Base-by-base conservation (phyloP, 35 echinoderm and acorn worm genomes). In the Hemicentrotus pulcherrimus region DNA sequence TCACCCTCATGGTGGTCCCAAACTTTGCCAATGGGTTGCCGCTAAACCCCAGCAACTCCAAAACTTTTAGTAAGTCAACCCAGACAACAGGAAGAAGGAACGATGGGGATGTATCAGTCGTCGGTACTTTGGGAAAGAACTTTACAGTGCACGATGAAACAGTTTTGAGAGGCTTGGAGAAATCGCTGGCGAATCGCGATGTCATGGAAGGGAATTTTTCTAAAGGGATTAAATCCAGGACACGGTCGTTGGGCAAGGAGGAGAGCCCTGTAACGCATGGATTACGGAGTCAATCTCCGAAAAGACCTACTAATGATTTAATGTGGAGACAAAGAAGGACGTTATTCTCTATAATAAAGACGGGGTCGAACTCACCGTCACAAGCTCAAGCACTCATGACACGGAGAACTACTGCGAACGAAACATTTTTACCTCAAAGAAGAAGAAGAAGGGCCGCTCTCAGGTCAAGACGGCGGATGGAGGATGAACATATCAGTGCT, bases 21-120 rank as follows among this genome's bases (percentile, higher is more conserved):
- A 15, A 90, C 14, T 30, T 90, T 90, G 31, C 88, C 88, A 46
- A 90, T 45, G 88, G 88, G 88, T 90, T 90, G 88, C 88, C 88
- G 24, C 88, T 90, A 5, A 33, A 47, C 12, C 32, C 19, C 45
- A 45, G 32, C 14, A 90, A 90, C 88, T 47, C 31, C 88, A 90
- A 31, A 90, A 45, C 31, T 33, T 11, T 24, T 45, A 28, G 33
- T 11, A 46, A 33, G 31, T 45, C 88, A 47, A 2, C 14, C 32
- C 46, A 16, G 88, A 33, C 88, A 30, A 33, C 32, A 45, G 88
- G 19, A 35, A 47, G 12, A 47, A 18, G 12, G 88, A 47, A 90
- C 88, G 32, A 47, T 90, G 32, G 88, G n/a, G 7, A 47, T 6
- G 15, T 16, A 45, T 33, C 88, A 28, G n/a, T 86, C 9, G 14